Base-by-base conservation (phyloP, 2,797 vertebrate genomes). In the Psittacula echo region DNA sequence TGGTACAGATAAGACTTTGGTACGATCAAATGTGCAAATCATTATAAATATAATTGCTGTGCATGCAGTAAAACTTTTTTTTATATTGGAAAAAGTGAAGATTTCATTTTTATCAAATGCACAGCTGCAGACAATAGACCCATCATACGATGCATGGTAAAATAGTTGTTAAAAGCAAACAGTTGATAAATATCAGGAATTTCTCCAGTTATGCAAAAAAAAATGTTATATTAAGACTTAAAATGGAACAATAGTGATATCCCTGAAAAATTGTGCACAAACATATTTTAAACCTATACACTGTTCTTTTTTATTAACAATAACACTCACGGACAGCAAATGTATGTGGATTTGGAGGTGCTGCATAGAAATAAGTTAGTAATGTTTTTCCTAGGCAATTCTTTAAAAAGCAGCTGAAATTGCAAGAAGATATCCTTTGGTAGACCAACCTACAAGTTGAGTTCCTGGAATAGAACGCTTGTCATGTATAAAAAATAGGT, bases 1-100 rank as follows among this genome's bases (percentile, higher is more conserved):
- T 86, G 70, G 21, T 73, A 48, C 58, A 84, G 62, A 90, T 75
- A 89, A 94, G 60, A 44, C 61, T 85, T 93, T 87, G 74, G 68
- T 85, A 53, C 50, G 34, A 68, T 87, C 44, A 80, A 65, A 83
- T 79, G 64, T 91, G 32, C 37, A 71, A 89, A 58, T 53, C 10
- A 71, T 32, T 13, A 32, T 67, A 74, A 93, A 82, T 70, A 27
- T 47, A 27, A 51, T 56, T 83, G 68, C 22, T 70, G 27, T 54
- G 13, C 90, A 68, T 45, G 41, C 44, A 89, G 44, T 27, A 51
- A 87, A 85, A n/a, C 26, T 29, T 7, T 9, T 80, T 41, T 54
- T 77, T 45, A 13, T 48, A 37, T 11, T 83, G 32, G 47, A 62
- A 64, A 82, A 73, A 85, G 29, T 67, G 32, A 27, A 83, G 21